Base-by-base conservation (phyloP, 2,797 vertebrate species). In the Oreortyx pictus region DNA sequence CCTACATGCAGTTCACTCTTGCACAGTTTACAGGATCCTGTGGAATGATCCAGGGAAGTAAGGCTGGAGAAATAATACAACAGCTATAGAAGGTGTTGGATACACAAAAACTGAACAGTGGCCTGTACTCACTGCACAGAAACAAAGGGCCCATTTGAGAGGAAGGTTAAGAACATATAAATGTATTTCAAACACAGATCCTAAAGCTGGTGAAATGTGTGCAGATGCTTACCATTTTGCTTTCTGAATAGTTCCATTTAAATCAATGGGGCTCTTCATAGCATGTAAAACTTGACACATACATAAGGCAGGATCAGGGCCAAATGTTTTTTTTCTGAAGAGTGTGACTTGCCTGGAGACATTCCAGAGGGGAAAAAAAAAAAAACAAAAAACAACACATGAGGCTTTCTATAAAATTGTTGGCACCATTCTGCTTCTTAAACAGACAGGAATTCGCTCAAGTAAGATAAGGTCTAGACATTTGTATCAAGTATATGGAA, bases 401-500 rank as follows among this genome's bases (percentile, higher is more conserved):
- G 37, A 43, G 54, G 37, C 74, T 89, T 80, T 90, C 83, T 88
- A 57, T 84, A 88, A 95, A 93, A 67, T 54, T 90, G 60, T 92
- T 92, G 86, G 92, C 83, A 88, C 33, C 33, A 27, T 86, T 76
- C 71, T 90, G 60, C 89, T 74, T 93, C 57, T 92, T 92, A 86
- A 94, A 88, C 60, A 86, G 91, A 59, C 74, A 88, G 57, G 19
- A 83, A 90, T 88, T 83, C 64, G 46, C 47, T 91, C 70, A 76
- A 79, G 83, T 60, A 83, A 93, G 92, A 76, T 83, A 89, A 94
- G 86, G 81, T 93, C 82, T 94, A 95, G 82, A 92, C 60, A 70
- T 82, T 73, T 82, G 31, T 60, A 88, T 88, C 64, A 86, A 82
- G n/a, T 73, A 78, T 70, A 22, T 75, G 62, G 47, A 91, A 71